phyloP scores from a whole-genome alignment of 2,113 vertebrate genomes.

The Tachuris rubrigastra region DNA sequence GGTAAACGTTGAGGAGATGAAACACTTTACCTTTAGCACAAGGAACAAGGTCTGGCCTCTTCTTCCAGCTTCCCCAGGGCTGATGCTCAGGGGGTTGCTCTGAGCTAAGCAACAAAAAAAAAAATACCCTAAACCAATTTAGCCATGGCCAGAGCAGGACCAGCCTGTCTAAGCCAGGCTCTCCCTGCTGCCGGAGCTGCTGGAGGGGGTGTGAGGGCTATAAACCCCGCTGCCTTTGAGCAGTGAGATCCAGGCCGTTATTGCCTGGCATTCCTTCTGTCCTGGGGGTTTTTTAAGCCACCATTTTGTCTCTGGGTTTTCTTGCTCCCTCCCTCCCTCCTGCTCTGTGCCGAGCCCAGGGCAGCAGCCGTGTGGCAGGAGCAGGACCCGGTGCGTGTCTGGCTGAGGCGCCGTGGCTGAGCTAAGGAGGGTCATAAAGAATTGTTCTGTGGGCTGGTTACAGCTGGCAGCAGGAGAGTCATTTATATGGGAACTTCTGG shows the following conservation, averaged over 20 bases:
- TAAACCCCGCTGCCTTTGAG: background rate
- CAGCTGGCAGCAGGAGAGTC: background rate
- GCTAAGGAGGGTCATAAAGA: background rate
- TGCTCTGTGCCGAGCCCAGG: background rate
- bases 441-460: background rate
- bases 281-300: background rate
- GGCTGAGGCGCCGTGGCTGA: background rate
- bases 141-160: background rate
- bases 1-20: accelerated
- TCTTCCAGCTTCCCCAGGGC: background rate
- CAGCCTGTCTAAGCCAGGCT: background rate
- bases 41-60: accelerated
- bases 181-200: background rate
- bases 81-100: background rate
- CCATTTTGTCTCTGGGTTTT: background rate
- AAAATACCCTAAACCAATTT: no score
- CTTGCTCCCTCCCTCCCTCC: background rate
- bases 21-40: accelerated
- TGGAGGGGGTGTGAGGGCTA: background rate
- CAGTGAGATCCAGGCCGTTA: accelerated
- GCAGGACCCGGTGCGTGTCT: background rate
- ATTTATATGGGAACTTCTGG: background rate
- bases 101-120: background rate
- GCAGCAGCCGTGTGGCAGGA: background rate
- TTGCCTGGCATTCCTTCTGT: background rate